Base-by-base conservation (phyloP, 2,888 invertebrate species). In the Eupsilia transversa region DNA sequence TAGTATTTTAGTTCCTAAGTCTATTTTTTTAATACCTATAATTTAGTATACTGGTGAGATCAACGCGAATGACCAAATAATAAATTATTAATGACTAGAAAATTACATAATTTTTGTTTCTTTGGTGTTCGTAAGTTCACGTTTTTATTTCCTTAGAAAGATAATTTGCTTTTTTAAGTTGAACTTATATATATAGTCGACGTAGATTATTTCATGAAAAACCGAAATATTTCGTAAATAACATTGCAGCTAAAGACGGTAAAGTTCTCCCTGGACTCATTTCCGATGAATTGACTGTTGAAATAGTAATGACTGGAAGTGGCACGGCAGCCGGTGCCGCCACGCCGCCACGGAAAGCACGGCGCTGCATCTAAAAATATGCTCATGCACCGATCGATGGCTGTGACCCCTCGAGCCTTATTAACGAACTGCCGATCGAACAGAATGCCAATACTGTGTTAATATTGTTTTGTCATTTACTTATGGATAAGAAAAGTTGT, bases 361-460 rank as follows among this genome's bases (percentile, higher is more conserved):
- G 66, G 87, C 87, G 86, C 87, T 92, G 93, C 94, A 95, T 96
- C 96, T 96, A 96, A 96, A 96, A 96, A 96, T 96, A 96, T 94
- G 93, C 92, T 83, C 85, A 71, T 75, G 86, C 83, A 72, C 23
- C 89, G 91, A 95, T 96, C 95, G 94, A 95, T 96, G 83, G 88
- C 87, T 89, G 84, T 91, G 91, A 92, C 92, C 92, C 92, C 87
- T 90, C 81, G 56, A 74, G 80, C 61, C 41, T 65, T 38, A 52
- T 52, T 43, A 57, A 72, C 38, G 67, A 60, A 72, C 56, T 59
- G 56, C 14, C 88, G 88, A 90, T 91, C 87, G 89, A 90, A 90
- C 87, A 79, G 69, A 60, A 73, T 72, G 64, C 63, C 72, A 69
- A 76, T 80, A 80, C 63, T 56, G 52, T 72, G 43, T 77, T 72